Conservation (phyloP, 2,797 vertebrate genomes). For the Coendou prehensilis region DNA sequence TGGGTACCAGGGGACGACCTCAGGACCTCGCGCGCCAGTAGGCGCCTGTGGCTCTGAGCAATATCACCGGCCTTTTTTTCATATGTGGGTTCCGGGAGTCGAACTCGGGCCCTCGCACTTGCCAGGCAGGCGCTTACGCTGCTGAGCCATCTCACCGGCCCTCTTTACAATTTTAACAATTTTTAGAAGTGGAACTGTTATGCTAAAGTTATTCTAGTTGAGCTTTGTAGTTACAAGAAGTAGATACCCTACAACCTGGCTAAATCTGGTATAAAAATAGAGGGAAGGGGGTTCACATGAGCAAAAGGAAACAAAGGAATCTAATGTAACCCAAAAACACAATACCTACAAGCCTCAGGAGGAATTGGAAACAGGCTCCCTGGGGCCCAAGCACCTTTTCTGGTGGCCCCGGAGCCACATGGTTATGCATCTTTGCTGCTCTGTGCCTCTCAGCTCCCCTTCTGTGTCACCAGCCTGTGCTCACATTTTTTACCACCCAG, state of each 20-base stretch:
- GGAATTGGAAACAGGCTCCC: neutral
- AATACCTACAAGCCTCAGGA: neutral
- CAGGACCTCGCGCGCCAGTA: too few species aligned
- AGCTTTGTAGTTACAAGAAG: neutral
- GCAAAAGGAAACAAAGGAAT: neutral
- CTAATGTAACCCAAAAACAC: neutral
- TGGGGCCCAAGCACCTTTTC: too few species aligned
- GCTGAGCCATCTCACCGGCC: too few species aligned
- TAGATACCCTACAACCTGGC: neutral
- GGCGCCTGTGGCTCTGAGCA: too few species aligned
- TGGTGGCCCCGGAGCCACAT: accelerated
- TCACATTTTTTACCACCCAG: neutral
- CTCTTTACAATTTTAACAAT: neutral
- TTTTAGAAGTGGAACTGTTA: neutral
- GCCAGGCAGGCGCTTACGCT: too few species aligned
- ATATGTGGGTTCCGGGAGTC: too few species aligned
- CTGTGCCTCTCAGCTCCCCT: too few species aligned
- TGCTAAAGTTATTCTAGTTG: neutral
- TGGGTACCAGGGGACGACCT: too few species aligned
- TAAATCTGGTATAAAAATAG: neutral
- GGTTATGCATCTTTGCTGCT: neutral
- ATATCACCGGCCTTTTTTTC: too few species aligned
- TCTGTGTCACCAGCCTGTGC: neutral
- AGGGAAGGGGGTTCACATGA: neutral
- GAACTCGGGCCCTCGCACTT: too few species aligned